Evolutionary conservation across 2,888 invertebrate genomes (phyloP), one percentile per base, ranked within the genome.

Genomic region (Polydrusus cervinus): DNA sequence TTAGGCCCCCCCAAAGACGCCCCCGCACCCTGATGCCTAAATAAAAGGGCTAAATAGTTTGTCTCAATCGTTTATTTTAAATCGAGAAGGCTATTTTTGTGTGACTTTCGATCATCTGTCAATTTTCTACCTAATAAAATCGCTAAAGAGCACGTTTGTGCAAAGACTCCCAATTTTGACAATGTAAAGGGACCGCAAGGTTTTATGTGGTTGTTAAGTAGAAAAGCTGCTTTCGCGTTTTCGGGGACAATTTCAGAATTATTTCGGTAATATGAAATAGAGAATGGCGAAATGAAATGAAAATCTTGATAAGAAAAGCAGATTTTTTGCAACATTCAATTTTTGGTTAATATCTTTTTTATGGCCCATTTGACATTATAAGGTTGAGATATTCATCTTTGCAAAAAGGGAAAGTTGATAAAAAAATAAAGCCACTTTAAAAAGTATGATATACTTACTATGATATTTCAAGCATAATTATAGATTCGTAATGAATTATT

Each of bases 221-320:
- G 57, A 68, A 68, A 68, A 68, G 68, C 68, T 57, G 68, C 68
- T 68, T 68, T 68, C 16, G 43, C 68, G 57, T 68, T 68, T 57
- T 68, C 68, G 34, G 60, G 57, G 60, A 68, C 60, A 68, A 68
- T 68, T 57, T 68, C 55, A 11, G 68, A 68, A 68, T 68, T 57
- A 68, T 68, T 68, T 68, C 30, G 67, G 25, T 25, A 67, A 57
- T 43, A 67, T 67, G 55, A 34, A 68, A 60, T 55, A 68, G 45
- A 68, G 45, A 68, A 57, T 55, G 60, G 43, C 45, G n/a, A 47
- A 49, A 64, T 47, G 45, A 64, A 47, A 60, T 60, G 53, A 53
- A 53, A 53, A 53, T 53, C 53, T 25, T 8, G 53, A 53, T 53
- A 53, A 53, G 53, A 30, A 53, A 53, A 53, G 53, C 53, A 53